Base-by-base conservation (phyloP, 2,888 invertebrate species). In the Microdon myrmicae region DNA sequence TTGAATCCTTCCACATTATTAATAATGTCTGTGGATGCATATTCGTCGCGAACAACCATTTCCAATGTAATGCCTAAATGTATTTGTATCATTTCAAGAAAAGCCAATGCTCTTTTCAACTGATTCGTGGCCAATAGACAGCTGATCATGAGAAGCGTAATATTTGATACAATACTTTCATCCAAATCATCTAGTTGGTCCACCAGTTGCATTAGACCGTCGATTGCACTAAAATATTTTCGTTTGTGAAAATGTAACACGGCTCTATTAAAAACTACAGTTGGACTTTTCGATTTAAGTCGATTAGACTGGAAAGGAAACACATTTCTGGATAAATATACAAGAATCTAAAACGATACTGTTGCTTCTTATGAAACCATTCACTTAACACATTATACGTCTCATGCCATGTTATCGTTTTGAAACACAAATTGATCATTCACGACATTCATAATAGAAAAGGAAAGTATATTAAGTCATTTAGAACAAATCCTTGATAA, bases 91-190 rank as follows among this genome's bases (percentile, higher is more conserved):
- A 69, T 70, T 44, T 79, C 76, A 0, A 79, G 71, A 48, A 80
- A 75, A 7, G 70, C 69, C 14, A 74, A 71, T 2, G 80, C 79
- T n/a, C 74, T 74, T 53, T 73, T 75, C 0, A 75, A 26, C 55
- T 81, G 79, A 69, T 79, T 80, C 7, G 78, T 78, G 29, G 74
- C 74, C 5, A 81, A 49, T 1, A 80, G 64, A 31, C 80, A 68
- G 16, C 72, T 73, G 20, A 80, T 55, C 48, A 79, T 73, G 37
- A 80, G 67, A 3, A 79, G 70, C 13, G 78, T 78, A 6, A 75
- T 73, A 44, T 75, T 68, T 4, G 74, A 72, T 0, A 72, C 69
- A 38, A 74, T 71, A 5, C 68, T 68, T 51, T 76, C 75, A 35
- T 79, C 80, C 19, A 76, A 61, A 1, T 74, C 70, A 34, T 76